Percentiles rank a stretch among this genome's conserved stretches.
Conservation (phyloP, 2,888 invertebrate genomes). For the Leptogaster cylindrica region DNA sequence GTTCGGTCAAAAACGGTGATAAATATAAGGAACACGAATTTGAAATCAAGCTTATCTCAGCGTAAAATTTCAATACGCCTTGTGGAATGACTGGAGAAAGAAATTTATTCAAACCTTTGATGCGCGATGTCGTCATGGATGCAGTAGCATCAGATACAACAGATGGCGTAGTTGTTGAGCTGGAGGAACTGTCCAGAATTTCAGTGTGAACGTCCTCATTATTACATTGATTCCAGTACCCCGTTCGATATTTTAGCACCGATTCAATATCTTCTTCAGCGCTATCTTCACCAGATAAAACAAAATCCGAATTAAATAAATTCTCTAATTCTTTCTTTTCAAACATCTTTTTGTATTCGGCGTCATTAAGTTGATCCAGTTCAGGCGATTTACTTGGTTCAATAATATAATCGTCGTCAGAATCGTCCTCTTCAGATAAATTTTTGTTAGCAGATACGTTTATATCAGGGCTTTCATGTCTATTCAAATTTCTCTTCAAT, state of each 20-base stretch:
- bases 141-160: conserved; percentile 55
- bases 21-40: conserved; percentile 54
- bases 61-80: conserved; percentile 53
- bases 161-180: conserved; percentile 25
- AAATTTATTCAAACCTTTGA: conserved; percentile 50
- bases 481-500: neutral
- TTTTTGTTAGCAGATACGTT: conserved; percentile 24
- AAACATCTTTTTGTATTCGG: conserved; percentile 51
- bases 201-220: neutral
- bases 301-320: conserved; percentile 54
- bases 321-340: conserved; percentile 57
- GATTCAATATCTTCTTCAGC: conserved; percentile 31
- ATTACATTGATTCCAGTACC: conserved; percentile 1
- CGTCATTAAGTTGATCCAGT: conserved; percentile 50
- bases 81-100: conserved; percentile 52
- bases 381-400: conserved; percentile 55
- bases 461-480: neutral
- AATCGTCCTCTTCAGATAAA: conserved; percentile 40
- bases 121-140: conserved; percentile 51
- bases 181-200: neutral
- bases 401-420: conserved; percentile 61
- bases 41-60: conserved; percentile 53
- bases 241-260: neutral
- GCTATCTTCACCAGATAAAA: conserved; percentile 49
- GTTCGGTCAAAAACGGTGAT: conserved; percentile 57